Base-by-base conservation (phyloP, 2,113 vertebrate genomes). In the Peromyscus californicus region DNA sequence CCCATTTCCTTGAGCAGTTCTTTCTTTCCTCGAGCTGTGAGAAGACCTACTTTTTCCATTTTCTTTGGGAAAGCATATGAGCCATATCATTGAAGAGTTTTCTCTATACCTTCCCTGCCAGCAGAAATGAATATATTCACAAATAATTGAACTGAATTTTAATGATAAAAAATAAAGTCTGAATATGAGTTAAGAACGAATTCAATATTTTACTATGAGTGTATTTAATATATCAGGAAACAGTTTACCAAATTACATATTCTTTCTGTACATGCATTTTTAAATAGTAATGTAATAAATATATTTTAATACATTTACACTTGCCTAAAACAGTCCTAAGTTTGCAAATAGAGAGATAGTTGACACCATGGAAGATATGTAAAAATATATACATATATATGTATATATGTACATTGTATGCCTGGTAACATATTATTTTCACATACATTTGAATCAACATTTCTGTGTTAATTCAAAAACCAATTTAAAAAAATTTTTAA, bases 11-110 rank as follows among this genome's bases (percentile, higher is more conserved):
- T 83, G 3, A 96, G n/a, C 72, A 39, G 39, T 78, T 93, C 22
- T 97, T 93, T 95, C 48, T 93, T 97, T 65, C 75, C 89, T 79
- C 48, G 48, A 83, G 76, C 24, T 70, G 92, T 26, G 36, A 93
- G 92, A 98, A 95, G 75, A 82, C 29, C 0, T 7, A 95, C 1
- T n/a, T n/a, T 93, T 96, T 54, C 67, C 57, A 61, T 45, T 76
- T 54, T 33, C 61, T 45, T 97, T 94, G 93, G 92, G 69, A 79
- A 96, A 80, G 33, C n/a, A 4, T 11, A 5, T 42, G 19, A 82
- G 2, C 54, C 88, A 1, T 59, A 70, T 24, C 88, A 75, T 9
- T 51, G 39, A 82, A 61, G 16, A 96, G 70, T 39, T 54, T 76
- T 96, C 7, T 39, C 69, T 70, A 8, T 6, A 12, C 19, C 9